Evolutionary conservation across 2,888 invertebrate species (phyloP).

Genomic region (Yponomeuta cagnagella): DNA sequence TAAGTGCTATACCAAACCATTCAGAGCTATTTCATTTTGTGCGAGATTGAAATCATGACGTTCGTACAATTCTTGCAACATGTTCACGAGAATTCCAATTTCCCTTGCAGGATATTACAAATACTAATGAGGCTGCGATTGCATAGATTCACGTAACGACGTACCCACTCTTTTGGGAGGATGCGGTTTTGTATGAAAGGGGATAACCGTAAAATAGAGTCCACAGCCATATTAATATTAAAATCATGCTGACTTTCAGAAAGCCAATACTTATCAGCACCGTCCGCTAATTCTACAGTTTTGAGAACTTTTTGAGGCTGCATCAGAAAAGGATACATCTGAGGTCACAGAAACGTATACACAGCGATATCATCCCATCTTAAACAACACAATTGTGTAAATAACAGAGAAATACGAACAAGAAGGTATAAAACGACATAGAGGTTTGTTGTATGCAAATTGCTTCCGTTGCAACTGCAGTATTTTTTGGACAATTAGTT

Average conservation of each 20-base stretch:
- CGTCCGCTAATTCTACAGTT: background rate
- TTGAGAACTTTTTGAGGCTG: background rate
- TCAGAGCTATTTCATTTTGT: background rate
- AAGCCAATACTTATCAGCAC: no score
- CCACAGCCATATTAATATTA: no score
- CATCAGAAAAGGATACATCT: background rate
- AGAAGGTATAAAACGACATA: no score
- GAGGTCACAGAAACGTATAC: background rate
- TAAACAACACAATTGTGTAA: no score
- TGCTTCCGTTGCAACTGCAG: no score
- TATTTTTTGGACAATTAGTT: no score
- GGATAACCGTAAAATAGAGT: background rate
- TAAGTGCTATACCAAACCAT: no score
- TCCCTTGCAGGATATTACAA: conserved; percentile 59
- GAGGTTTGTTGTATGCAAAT: no score
- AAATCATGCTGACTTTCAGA: no score
- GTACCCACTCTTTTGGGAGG: background rate
- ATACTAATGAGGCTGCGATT: conserved; percentile 40
- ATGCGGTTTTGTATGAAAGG: background rate
- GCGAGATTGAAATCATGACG: background rate
- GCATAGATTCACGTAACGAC: background rate
- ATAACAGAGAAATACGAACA: no score
- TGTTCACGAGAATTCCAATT: conserved; percentile 34
- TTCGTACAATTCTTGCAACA: background rate
- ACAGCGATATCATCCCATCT: background rate